Evolutionary conservation across 2,113 vertebrate genomes (phyloP).

Genomic region (Cynocephalus volans): DNA sequence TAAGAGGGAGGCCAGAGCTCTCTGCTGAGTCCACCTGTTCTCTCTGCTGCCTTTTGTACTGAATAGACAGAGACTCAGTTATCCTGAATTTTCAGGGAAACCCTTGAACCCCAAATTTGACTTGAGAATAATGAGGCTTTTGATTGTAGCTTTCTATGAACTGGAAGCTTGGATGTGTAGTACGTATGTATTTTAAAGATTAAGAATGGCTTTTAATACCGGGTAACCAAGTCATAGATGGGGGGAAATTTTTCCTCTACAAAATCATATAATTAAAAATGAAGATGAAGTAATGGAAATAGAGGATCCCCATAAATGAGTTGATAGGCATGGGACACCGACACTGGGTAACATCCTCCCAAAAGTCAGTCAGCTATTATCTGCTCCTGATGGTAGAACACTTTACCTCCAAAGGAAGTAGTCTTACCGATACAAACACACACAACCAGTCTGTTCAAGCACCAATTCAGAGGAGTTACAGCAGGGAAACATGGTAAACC

Average conservation of each 20-base stretch:
- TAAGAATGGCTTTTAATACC: not conserved
- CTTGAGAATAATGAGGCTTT: not conserved
- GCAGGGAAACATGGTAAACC: not conserved
- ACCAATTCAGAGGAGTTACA: not conserved
- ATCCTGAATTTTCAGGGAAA: not conserved
- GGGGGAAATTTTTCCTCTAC: not conserved
- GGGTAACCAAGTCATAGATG: not conserved
- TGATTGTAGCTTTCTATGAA: not conserved
- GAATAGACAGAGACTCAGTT: too few species aligned
- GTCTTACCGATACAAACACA: not conserved
- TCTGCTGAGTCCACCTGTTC: fast-evolving
- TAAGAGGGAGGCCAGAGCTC: not conserved
- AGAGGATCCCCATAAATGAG: not conserved
- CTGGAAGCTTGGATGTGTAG: not conserved
- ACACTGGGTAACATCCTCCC: not conserved
- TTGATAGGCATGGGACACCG: not conserved
- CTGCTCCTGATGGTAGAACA: not conserved
- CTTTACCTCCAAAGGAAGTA: not conserved
- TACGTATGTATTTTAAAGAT: slow-evolving; percentile 36
- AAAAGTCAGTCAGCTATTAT: not conserved
- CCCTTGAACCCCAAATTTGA: not conserved
- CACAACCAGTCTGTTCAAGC: not conserved
- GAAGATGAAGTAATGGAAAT: not conserved
- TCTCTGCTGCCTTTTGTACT: not conserved
- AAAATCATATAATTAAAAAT: not conserved